Evolutionary conservation across 1,140 invertebrate species (phyloP).

Genomic region (Megalonaias nervosa): DNA sequence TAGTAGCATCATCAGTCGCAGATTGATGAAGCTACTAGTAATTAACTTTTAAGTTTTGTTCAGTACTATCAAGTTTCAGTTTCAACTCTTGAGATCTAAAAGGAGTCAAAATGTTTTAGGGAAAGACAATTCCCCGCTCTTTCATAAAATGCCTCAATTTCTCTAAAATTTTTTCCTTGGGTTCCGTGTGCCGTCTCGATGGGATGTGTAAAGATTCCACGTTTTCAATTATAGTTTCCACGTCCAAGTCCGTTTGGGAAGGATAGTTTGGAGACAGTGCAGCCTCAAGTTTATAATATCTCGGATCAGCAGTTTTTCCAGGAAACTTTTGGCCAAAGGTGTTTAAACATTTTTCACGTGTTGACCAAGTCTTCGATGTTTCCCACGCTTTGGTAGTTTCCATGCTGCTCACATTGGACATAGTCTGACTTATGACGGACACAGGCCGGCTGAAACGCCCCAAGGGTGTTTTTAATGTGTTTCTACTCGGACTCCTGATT

Average conservation of each 20-base stretch:
- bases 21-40: too few species aligned
- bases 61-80: too few species aligned
- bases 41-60: too few species aligned
- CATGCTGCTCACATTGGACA: not conserved
- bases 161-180: conserved; percentile 10
- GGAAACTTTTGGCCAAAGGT: not conserved
- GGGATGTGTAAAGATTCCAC: conserved; percentile 18
- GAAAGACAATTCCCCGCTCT: conserved; percentile 32
- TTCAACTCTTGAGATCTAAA: too few species aligned
- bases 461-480: conserved; percentile 5
- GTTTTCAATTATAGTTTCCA: conserved; percentile 19
- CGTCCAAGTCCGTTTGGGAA: conserved; percentile 12
- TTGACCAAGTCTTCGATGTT: not conserved
- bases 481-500: conserved; percentile 2
- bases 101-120: too few species aligned
- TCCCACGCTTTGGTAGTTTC: not conserved
- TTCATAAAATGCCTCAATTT: conserved; percentile 26
- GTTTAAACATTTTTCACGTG: not conserved
- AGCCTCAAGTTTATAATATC: conserved; percentile 19
- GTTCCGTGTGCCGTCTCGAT: conserved; percentile 8
- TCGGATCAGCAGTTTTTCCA: conserved; percentile 9
- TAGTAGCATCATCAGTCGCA: too few species aligned
- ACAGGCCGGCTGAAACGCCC: not conserved
- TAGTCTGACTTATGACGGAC: not conserved
- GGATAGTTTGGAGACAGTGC: conserved; percentile 16